Base-by-base conservation (phyloP, 2,113 vertebrate genomes). In the Lophotis ruficrista region DNA sequence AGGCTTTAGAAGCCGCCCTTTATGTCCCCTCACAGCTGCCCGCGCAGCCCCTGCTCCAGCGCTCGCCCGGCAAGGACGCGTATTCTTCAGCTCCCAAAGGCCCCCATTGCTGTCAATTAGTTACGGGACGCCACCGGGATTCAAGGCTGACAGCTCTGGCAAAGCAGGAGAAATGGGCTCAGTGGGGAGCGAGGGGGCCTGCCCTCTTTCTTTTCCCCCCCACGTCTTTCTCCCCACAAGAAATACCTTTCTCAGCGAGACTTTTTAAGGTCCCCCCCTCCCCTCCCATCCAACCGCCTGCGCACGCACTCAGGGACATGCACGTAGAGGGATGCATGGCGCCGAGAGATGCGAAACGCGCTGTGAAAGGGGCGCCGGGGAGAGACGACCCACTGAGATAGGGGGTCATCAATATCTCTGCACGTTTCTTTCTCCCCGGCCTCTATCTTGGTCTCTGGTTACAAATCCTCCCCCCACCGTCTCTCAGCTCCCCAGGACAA, bases 51-150 rank as follows among this genome's bases (percentile, higher is more conserved):
- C 94, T 90, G 94, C 95, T 96, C 92, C 97, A 97, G 93, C 93
- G 97, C 97, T 98, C 92, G 97, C 97, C 83, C 96, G 65, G 98
- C 98, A 96, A 98, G 97, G 96, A 96, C 78, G 73, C 90, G 97
- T 97, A 98, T 98, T 98, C 98, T 98, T 97, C 96, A 68, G 90
- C 97, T 98, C 97, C 98, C 98, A 98, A 98, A 97, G 98, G 98
- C 97, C 97, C 96, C 98, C 98, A 98, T 98, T 98, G 98, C 98
- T 98, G 98, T 98, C 98, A 98, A 98, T 98, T 98, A 98, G 98
- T 98, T 98, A 98, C 98, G 98, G 98, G 98, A 98, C 97, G 98
- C 98, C 98, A 97, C 98, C 82, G 97, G 98, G 98, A 98, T 98
- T 98, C 98, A 98, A 98, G 98, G 97, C 97, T 98, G 98, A 98